Base-by-base conservation (phyloP, 1,140 invertebrate species). In the Oscheius sp. region DNA sequence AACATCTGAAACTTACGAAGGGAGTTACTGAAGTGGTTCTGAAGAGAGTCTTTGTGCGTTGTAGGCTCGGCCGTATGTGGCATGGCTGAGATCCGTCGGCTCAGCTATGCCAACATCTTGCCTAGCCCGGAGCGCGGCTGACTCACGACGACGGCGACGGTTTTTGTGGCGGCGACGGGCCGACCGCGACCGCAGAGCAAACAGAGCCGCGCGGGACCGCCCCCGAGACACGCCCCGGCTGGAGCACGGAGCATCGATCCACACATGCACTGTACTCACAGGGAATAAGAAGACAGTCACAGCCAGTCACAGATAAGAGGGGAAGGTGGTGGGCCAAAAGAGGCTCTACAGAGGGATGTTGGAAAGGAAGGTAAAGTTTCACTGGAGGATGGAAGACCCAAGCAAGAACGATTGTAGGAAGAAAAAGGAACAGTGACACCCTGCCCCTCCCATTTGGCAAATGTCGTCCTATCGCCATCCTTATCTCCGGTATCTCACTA, bases 41-140 rank as follows among this genome's bases (percentile, higher is more conserved):
- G 29, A 23, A n/a, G 20, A 59, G 20, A 59, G 29, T 59, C 13
- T 10, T 13, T 13, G 13, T 15, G 36, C 15, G 32, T 23, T 32
- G 55, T 26, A 34, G 20, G 65, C 72, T 49, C 65, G 72, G 72
- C 72, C 52, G 20, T 29, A 74, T 74, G 72, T 74, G 65, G 72
- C 72, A 42, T 31, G 65, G 72, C 72, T 67, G 72, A 74, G 36
- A 18, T 29, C 13, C 31, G n/a, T 45, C 59, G 2, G 0, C 34
- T 74, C 72, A 74, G 72, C 72, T 74, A 74, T 74, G 72, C 72
- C 72, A 74, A 74, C 72, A 74, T 74, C 72, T 74, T 74, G 72
- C 72, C 72, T 74, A 61, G 65, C 58, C 52, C 31, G n/a, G 38
- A n/a, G 10, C 10, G 38, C 10, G 38, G 38, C n/a, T 42, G 38